phyloP scores from a whole-genome alignment of 2,113 vertebrate species.

The Dermatemys mawii region DNA sequence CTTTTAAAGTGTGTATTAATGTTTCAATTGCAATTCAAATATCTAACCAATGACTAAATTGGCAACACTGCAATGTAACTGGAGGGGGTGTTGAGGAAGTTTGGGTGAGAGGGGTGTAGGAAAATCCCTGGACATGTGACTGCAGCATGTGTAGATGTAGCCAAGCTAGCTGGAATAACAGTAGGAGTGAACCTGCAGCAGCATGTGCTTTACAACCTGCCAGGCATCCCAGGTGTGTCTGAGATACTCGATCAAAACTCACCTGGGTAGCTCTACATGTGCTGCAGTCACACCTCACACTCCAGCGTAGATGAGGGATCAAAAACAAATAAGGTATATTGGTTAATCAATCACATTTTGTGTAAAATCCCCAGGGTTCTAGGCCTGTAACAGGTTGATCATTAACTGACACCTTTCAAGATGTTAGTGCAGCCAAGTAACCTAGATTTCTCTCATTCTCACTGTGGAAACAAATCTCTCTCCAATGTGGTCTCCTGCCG shows the following conservation, averaged over 20 bases:
- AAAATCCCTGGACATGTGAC: no score
- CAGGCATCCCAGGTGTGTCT: neutral
- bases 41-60: no score
- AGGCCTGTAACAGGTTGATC: neutral
- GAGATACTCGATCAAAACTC: neutral
- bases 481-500: neutral
- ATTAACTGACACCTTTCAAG: neutral
- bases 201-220: neutral
- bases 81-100: no score
- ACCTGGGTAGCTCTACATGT: no score
- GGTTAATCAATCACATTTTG: neutral
- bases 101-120: no score
- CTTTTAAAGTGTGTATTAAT: no score
- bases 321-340: neutral
- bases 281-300: no score
- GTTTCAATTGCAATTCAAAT: no score
- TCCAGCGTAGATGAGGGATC: neutral
- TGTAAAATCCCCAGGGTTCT: neutral
- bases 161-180: neutral
- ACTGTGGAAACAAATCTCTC: neutral
- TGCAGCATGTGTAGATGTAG: neutral
- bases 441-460: neutral
- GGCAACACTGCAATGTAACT: no score
- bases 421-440: neutral
- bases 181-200: neutral